Base-by-base conservation (phyloP, 2,888 invertebrate genomes). In the Dasysyrphus albostriatus region DNA sequence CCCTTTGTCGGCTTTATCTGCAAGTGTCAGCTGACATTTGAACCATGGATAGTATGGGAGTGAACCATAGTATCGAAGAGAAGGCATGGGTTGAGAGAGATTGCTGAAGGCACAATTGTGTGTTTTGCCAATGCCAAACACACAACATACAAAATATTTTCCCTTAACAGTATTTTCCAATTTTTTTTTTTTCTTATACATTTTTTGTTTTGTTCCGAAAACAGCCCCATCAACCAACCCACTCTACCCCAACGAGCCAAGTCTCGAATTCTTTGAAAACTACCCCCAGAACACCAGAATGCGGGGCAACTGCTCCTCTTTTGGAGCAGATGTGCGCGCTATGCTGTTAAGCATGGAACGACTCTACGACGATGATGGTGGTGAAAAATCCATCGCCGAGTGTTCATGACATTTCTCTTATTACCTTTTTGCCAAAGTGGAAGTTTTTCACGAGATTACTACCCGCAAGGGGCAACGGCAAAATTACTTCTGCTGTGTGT, bases 371-470 rank as follows among this genome's bases (percentile, higher is more conserved):
- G 32, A 63, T 61, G 72, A 56, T 49, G 72, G 69, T 82, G 87
- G 83, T 79, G 87, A 87, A 87, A 87, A 87, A 87, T 87, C 87
- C 87, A 82, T 87, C 83, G 87, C 83, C 83, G 87, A 87, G 83
- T 87, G 87, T 87, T 87, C 87, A 83, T 87, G 87, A 87, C 87
- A 87, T 83, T 87, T 87, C 74, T 87, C 74, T 87, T 87, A 87
- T 87, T 87, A 87, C 87, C 87, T 87, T 87, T 83, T 87, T 87
- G 74, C 87, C 83, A 87, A 87, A 87, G 87, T 79, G 83, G 87
- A 87, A 87, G 87, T 87, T 87, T 87, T 83, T 78, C 87, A 83
- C 78, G 83, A 83, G 83, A 87, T 87, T 83, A 87, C 78, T 87
- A 79, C 87, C 83, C 87, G 78, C 87, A 82, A 87, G 87, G 78